Base-by-base conservation (phyloP, 1,140 invertebrate genomes). In the Drosophila santomea region DNA sequence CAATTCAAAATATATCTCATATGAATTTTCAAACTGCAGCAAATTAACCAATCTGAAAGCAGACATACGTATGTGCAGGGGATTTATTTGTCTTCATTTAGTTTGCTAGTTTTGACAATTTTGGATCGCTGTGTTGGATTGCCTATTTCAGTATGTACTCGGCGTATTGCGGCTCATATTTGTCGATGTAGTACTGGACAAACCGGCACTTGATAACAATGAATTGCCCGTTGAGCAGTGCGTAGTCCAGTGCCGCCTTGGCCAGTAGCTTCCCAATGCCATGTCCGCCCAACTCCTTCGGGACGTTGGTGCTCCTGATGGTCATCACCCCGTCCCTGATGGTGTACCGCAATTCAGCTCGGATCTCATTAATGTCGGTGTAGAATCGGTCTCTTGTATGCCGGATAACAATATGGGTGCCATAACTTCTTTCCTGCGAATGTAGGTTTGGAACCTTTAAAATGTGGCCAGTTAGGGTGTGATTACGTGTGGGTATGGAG, bases 221-320 rank as follows among this genome's bases (percentile, higher is more conserved):
- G n/a, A 63, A 66, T 2, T 48, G 36, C 3, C 44, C 41, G 48
- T 66, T 66, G 7, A 45, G 1, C 0, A 66, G 10, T n/a, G 63
- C 63, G 2, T 6, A 66, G 6, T 48, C 58, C 4, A 66, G 57
- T 8, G 63, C 63, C 4, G 63, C 0, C 36, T 63, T 47, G 0
- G 63, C 63, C n/a, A 66, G 41, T 3, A 66, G 14, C 44, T 66
- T 66, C 15, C 63, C 63, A 7, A 68, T 14, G 15, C 61, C 66
- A 14, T 25, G 60, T 20, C 60, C 62, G 17, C 11, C 50, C 28
- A 69, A 15, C 0, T 45, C 48, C 11, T 69, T 23, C 2, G 63
- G 63, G 1, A 66, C 63, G 23, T 41, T 23, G 7, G 63, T 66
- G 4, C 44, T 35, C 8, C 2, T 14, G 5, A 66, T 66, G 0